Percentiles rank a stretch among this genome's conserved stretches.
These are phyloP conservation scores for Amphilophus citrinellus DNA, from an alignment of 2,113 vertebrate genomes.

Conservation along the genomic window DNA sequence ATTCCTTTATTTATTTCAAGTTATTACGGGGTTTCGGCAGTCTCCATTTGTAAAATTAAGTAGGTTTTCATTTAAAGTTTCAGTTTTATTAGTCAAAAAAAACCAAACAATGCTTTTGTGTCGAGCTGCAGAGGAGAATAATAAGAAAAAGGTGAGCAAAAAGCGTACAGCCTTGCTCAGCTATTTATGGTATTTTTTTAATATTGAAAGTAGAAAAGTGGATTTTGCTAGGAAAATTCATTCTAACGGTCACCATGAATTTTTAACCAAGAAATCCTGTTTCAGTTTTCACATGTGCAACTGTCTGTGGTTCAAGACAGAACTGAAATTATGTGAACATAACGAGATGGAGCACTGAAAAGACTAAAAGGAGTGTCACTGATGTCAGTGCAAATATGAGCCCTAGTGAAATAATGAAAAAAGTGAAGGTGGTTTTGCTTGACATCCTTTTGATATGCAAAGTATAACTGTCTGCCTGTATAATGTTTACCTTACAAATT, in stretches of 20 bases:
- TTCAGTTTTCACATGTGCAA: neutral
- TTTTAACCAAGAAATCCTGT: neutral
- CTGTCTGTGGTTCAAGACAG: neutral
- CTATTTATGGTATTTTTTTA: neutral
- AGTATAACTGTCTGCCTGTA: neutral
- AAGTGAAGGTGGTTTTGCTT: neutral
- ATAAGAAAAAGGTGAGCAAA: neutral
- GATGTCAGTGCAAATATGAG: slow-evolving; percentile 9
- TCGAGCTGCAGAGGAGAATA: neutral
- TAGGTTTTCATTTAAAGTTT: neutral
- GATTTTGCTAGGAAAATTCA: accelerated
- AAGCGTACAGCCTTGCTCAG: neutral
- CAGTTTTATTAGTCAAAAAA: neutral
- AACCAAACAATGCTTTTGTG: neutral
- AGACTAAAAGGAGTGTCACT: slow-evolving; percentile 1
- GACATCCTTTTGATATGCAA: slow-evolving; percentile 33
- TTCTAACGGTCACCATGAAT: neutral
- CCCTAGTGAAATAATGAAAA: neutral
- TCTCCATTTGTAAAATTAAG: neutral
- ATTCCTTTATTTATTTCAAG: neutral
- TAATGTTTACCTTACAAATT: slow-evolving; percentile 19
- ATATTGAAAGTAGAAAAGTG: neutral
- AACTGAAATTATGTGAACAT: slow-evolving; percentile 1
- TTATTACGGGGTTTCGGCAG: neutral
- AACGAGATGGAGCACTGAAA: neutral